These are phyloP conservation scores for Patella caerulea DNA, from an alignment of 2,888 invertebrate genomes.

Conservation along the genomic window DNA sequence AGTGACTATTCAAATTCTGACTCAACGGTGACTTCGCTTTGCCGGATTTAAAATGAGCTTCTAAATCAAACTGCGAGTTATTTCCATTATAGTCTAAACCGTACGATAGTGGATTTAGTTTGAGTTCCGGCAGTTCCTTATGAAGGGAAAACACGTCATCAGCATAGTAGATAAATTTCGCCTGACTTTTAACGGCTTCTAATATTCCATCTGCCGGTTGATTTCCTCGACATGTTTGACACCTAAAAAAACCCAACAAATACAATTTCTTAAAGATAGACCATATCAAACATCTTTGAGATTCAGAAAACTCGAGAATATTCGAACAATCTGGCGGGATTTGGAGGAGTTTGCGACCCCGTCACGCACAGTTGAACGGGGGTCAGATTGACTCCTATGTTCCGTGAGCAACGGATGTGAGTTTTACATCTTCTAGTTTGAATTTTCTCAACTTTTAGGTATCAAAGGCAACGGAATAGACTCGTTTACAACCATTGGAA, in stretches of 20 bases:
- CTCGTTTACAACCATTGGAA: too few species aligned
- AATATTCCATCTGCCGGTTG: not conserved
- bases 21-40: not conserved
- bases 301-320: too few species aligned
- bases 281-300: too few species aligned
- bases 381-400: too few species aligned
- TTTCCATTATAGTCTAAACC: not conserved
- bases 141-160: not conserved
- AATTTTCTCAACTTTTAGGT: too few species aligned
- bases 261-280: too few species aligned
- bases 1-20: not conserved
- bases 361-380: too few species aligned
- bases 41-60: not conserved
- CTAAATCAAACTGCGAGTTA: not conserved
- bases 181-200: not conserved
- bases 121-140: not conserved
- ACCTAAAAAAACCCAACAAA: not conserved
- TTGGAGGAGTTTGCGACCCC: too few species aligned
- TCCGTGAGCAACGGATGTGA: too few species aligned
- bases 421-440: too few species aligned
- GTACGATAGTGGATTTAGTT: not conserved
- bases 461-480: too few species aligned
- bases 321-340: too few species aligned
- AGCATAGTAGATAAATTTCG: conserved; percentile 4
- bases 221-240: not conserved